Evolutionary conservation across 2,797 vertebrate species (phyloP), one percentile per base, ranked within the genome.

Genomic region (Florisuga fusca): DNA sequence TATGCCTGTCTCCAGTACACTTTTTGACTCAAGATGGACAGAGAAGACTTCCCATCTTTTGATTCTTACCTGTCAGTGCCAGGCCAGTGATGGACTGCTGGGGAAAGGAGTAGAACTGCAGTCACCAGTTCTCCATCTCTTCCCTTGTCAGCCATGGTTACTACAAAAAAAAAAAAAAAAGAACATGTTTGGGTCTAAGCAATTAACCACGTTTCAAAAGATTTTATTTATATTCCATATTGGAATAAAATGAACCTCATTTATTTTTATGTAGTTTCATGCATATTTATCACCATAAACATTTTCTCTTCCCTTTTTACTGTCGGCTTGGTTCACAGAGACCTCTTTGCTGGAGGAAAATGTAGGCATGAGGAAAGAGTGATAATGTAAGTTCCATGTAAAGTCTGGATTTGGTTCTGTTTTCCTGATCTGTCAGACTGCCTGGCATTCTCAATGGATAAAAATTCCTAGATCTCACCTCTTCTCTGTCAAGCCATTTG

Each of bases 81-180:
- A 48, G 34, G 50, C 36, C 80, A 68, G 6, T 5, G 54, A 33
- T 0, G 3, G 48, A 59, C 17, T 46, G 3, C 23, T 33, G 48
- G 27, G 54, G 53, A 69, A 78, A 50, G n/a, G 11, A 45, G 8
- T 0, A 48, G 72, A 46, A 41, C 2, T 41, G 33, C 4, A 41
- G 22, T 22, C 55, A 68, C 31, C 43, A 33, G n/a, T 54, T 46
- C 68, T 63, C 4, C 36, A 33, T 0, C 0, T 27, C 17, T 31
- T 66, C 23, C 10, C 25, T 23, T 3, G 2, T 26, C 54, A 80
- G 27, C 41, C 33, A 15, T 0, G 5, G n/a, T 14, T 48, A 64
- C 76, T 41, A 20, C 19, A 46, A 46, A 46, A 46, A 46, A 46
- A 3, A 46, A 51, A 18, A 26, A 46, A 53, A 46, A 26, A 46